phyloP scores from a whole-genome alignment of 2,888 invertebrate species.

The Pammene fasciana region DNA sequence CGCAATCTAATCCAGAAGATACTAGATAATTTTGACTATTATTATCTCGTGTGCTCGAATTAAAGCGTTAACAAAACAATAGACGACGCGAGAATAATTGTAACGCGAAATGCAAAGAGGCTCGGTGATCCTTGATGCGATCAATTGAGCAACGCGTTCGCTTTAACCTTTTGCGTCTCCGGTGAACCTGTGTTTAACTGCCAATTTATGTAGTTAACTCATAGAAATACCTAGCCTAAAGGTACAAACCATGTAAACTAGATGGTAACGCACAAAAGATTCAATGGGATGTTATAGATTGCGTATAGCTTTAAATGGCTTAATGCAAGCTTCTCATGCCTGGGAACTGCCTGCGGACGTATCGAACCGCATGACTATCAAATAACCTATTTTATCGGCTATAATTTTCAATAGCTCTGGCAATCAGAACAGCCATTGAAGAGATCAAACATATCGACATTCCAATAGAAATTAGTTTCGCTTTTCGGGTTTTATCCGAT shows the following conservation, averaged over 20 bases:
- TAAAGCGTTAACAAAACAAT: constrained; percentile 44
- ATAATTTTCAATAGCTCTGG: constrained; percentile 31
- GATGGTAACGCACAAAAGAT: constrained; percentile 24
- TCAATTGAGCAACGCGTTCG: constrained; percentile 34
- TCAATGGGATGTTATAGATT: constrained; percentile 26
- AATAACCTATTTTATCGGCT: constrained; percentile 26
- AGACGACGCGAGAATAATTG: constrained; percentile 33
- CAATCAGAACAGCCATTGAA: constrained; percentile 27
- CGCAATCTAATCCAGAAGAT: constrained; percentile 76
- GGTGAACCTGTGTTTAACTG: constrained; percentile 31
- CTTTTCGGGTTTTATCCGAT: neutral
- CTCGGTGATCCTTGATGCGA: constrained; percentile 37
- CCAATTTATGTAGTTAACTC: constrained; percentile 10
- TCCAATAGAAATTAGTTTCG: constrained; percentile 4
- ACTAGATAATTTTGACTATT: constrained; percentile 68
- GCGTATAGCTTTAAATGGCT: constrained; percentile 27
- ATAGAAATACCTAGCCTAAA: constrained; percentile 6
- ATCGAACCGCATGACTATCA: constrained; percentile 23
- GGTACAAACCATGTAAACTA: constrained; percentile 13
- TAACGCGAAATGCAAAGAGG: constrained; percentile 34
- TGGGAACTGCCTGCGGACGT: constrained; percentile 31
- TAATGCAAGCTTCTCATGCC: constrained; percentile 22
- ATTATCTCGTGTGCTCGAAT: constrained; percentile 56
- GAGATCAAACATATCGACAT: constrained; percentile 23
- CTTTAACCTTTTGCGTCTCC: constrained; percentile 33